Base-by-base conservation (phyloP, 2,888 invertebrate species). In the Protophormia terraenovae region DNA sequence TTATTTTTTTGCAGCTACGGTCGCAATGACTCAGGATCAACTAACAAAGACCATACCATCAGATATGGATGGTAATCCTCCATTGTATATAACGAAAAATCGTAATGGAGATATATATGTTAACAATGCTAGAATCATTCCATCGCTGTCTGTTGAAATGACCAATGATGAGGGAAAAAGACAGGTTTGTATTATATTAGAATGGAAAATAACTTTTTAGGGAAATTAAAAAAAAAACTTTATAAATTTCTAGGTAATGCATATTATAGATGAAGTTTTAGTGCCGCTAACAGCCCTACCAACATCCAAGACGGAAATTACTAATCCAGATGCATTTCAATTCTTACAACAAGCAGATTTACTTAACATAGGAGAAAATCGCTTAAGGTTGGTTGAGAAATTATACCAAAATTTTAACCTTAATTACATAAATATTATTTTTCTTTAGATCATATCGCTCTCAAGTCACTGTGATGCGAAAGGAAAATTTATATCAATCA, bases 251-350 rank as follows among this genome's bases (percentile, higher is more conserved):
- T 93, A 97, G 97, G 95, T 97, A 16, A 94, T 98, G 88, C 97
- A 98, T 92, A 95, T 97, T 89, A 97, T 98, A 90, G 97, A 97
- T 90, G 96, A 97, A 92, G 97, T 98, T 32, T 93, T 98, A 84
- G 95, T 96, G 88, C 97, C 97, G 0, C 95, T 97, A 5, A 94
- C 95, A 88, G 94, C 95, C 0, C 93, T 94, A 76, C 94, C 94
- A 32, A 94, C 94, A 16, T 94, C 94, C 77, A 93, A 94, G 22
- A 93, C 94, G n/a, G 94, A 94, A 12, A 94, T 96, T 66, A 96
- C 95, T 92, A 97, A 97, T 91, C 97, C 97, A 0, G 96, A 96
- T 89, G 97, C 97, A 1, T 95, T 94, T 90, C 95, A 96, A 90
- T 97, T 97, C 90, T 93, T 97, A 86, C 95, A 96, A 90, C 95